Percentiles rank a stretch among this genome's conserved stretches.
These are phyloP conservation scores for Drosophila bunnanda DNA, from an alignment of 2,888 invertebrate genomes.

Conservation along the genomic window DNA sequence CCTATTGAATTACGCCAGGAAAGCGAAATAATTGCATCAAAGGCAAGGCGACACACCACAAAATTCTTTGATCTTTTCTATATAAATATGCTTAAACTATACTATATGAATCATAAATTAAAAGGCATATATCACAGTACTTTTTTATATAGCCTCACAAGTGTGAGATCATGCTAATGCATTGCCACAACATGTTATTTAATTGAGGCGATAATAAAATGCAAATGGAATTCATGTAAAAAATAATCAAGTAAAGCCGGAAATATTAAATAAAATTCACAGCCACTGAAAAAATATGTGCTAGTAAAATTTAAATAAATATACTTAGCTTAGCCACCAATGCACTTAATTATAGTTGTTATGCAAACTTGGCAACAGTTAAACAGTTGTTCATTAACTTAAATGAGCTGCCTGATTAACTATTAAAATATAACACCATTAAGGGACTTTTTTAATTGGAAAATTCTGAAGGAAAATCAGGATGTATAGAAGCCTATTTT, in stretches of 20 bases:
- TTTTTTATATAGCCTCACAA: constrained; percentile 8
- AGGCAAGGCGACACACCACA: constrained; percentile 34
- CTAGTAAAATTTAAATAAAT: neutral
- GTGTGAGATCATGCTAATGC: constrained; percentile 34
- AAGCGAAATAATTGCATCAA: constrained; percentile 49
- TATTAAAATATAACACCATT: neutral
- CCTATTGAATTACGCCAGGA: constrained; percentile 29
- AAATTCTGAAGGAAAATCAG: neutral
- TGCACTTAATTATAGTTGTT: neutral
- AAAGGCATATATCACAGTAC: neutral
- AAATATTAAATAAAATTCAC: neutral
- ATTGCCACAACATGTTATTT: constrained; percentile 18
- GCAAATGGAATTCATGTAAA: neutral
- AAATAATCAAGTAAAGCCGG: neutral
- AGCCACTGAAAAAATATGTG: neutral
- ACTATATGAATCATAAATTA: constrained; percentile 13
- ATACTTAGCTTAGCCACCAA: too few relatives aligned
- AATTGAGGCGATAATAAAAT: constrained; percentile 25
- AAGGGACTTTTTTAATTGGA: neutral
- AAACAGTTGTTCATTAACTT: constrained; percentile 23
- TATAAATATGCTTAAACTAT: constrained; percentile 16
- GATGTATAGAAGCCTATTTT: neutral
- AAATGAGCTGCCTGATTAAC: neutral
- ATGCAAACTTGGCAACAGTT: neutral
- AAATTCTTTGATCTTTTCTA: constrained; percentile 32